Base-by-base conservation (phyloP, 2,888 invertebrate genomes). In the Lepidonotus clava region DNA sequence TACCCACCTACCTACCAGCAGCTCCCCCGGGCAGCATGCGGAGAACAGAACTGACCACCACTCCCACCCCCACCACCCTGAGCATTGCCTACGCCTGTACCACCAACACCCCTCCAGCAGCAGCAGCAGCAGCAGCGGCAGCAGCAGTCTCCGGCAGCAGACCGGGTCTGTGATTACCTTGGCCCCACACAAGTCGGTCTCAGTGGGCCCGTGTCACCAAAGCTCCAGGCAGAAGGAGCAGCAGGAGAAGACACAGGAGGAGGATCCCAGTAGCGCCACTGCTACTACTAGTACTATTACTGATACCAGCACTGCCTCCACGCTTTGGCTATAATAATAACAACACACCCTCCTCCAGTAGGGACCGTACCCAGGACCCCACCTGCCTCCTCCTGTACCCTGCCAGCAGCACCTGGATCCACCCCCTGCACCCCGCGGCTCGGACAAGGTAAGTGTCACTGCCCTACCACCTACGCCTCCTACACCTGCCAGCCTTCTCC, bases 121-220 rank as follows among this genome's bases (percentile, higher is more conserved):
- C 76, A 5, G 21, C 24, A 36, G 76, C 76, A 34, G 67, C 67
- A 18, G 46, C 18, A 46, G 53, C 21, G 53, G 18, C 21, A 53
- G 53, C 53, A 18, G 53, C 53, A 53, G 21, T 53, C 21, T 24
- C 61, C 61, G 4, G 28, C 61, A n/a, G n/a, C n/a, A n/a, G n/a
- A n/a, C n/a, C n/a, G n/a, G n/a, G 14, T 71, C 34, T 76, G 76
- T 40, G 38, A 76, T 76, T 38, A 36, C 40, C 76, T 40, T n/a
- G n/a, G 38, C 40, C 28, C n/a, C 76, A 36, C 76, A 76, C 76
- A 40, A 34, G n/a, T n/a, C 61, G 24, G 28, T 61, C 61, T 1
- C 61, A 61, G 61, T n/a, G 11, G 11, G 61, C 61, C 11, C 61
- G 28, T n/a, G 2, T 32, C 61, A 24, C 61, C 61, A 61, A n/a